Evolutionary conservation across 1,140 invertebrate genomes (phyloP).

Genomic region (Listronotus bonariensis): DNA sequence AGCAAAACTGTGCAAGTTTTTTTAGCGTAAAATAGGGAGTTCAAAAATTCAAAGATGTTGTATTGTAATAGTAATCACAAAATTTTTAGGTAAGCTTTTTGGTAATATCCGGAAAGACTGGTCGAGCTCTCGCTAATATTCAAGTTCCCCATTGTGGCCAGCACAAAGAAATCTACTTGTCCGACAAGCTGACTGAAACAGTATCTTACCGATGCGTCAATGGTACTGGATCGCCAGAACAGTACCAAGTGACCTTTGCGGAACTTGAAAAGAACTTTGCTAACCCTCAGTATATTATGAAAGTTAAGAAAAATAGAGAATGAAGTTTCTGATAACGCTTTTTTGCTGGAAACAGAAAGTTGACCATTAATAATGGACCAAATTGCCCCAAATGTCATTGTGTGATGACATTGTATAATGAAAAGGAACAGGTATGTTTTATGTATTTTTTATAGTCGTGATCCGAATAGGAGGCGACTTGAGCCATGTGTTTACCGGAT

Average conservation of each 20-base stretch:
- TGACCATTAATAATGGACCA: slow-evolving; percentile 16
- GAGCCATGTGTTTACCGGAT: no score
- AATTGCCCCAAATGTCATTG: slow-evolving; percentile 31
- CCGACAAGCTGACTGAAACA: background rate
- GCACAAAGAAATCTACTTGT: slow-evolving; percentile 4
- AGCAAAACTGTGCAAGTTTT: no score
- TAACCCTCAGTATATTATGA: slow-evolving; percentile 23
- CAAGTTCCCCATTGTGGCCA: slow-evolving; percentile 16
- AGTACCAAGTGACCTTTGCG: slow-evolving; percentile 2
- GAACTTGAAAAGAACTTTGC: slow-evolving; percentile 22
- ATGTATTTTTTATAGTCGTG: no score
- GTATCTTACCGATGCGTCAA: slow-evolving; percentile 17
- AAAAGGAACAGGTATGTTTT: slow-evolving; percentile 19
- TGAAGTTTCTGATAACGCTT: background rate
- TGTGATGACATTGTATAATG: slow-evolving; percentile 19
- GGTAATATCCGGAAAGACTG: slow-evolving; percentile 37
- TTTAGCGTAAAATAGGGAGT: no score
- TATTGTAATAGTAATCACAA: no score
- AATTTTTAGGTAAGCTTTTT: slow-evolving; percentile 20
- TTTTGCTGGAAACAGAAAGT: slow-evolving; percentile 12
- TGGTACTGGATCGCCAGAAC: background rate
- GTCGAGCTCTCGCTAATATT: slow-evolving; percentile 34
- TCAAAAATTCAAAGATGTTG: no score
- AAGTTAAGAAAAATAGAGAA: background rate
- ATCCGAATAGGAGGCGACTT: no score